Conservation (phyloP, 2,113 vertebrate genomes). For the Calyptomena viridis region DNA sequence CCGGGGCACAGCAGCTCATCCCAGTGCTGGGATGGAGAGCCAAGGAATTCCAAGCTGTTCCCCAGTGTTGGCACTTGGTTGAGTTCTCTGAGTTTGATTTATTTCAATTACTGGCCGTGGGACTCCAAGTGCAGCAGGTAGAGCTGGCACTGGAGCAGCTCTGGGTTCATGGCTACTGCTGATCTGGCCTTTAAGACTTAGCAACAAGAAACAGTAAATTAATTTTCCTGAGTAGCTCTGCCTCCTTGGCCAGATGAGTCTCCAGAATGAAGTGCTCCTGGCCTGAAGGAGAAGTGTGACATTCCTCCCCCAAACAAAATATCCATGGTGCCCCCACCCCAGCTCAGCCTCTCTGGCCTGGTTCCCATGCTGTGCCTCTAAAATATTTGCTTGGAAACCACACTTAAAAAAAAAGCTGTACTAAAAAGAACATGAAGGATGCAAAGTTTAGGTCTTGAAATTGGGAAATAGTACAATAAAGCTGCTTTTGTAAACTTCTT, state of each 20-base stretch:
- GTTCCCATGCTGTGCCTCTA: not conserved
- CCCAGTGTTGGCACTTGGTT: not conserved
- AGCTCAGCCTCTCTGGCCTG: accelerated
- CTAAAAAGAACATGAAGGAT: not conserved
- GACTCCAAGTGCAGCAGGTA: not conserved
- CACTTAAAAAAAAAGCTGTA: not conserved
- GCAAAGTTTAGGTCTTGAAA: not conserved
- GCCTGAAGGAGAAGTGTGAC: not conserved
- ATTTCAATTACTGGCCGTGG: not conserved
- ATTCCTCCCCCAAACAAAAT: not conserved
- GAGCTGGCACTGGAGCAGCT: not conserved
- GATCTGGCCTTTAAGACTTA: not conserved
- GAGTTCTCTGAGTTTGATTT: not conserved
- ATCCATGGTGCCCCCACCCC: not conserved
- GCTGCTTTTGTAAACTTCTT: not conserved
- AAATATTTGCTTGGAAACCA: not conserved
- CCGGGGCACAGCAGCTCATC: not conserved
- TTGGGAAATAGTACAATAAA: not conserved
- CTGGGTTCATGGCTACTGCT: not conserved
- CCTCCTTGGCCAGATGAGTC: not conserved
- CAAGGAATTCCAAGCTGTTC: not conserved
- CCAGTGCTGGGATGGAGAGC: not conserved
- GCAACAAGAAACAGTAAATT: not conserved
- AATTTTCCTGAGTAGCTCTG: not conserved
- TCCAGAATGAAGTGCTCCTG: constrained; percentile 19